These are phyloP conservation scores for Colossoma macropomum DNA, from an alignment of 2,113 vertebrate genomes.

Conservation along the genomic window DNA sequence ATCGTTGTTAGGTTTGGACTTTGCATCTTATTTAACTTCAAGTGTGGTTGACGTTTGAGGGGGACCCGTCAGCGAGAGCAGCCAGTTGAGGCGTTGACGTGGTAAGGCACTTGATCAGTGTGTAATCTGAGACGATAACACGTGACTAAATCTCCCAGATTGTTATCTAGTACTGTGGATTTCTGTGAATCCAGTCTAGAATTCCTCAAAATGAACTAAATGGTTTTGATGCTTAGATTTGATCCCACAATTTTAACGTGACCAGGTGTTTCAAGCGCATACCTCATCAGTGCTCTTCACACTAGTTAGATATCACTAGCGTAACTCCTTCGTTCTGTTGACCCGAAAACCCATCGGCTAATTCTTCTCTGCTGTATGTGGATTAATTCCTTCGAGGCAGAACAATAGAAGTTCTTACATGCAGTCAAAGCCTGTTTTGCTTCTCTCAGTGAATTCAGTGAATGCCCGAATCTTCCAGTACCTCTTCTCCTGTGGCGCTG, in stretches of 20 bases:
- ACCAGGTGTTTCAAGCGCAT: neutral
- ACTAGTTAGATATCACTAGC: neutral
- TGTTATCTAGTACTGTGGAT: constrained; percentile 5
- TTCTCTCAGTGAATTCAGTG: neutral
- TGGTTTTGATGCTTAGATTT: neutral
- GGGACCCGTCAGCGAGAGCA: neutral
- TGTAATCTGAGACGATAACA: neutral
- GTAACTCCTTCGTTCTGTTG: neutral
- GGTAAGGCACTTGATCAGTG: neutral
- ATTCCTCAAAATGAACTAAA: neutral
- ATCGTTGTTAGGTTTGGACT: neutral
- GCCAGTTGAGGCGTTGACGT: constrained; percentile 11
- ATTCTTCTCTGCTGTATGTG: neutral
- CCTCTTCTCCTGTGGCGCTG: neutral
- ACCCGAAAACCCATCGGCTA: neutral
- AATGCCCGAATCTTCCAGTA: neutral
- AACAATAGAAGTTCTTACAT: neutral
- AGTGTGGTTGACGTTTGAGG: neutral
- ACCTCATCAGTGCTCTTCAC: neutral
- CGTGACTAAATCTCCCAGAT: neutral
- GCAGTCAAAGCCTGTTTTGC: neutral
- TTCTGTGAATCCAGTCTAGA: neutral
- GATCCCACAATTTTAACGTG: neutral
- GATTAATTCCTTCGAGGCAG: neutral
- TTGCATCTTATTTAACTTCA: constrained; percentile 43